phyloP scores from a whole-genome alignment of 2,888 invertebrate genomes.

The Stomorhina lunata region DNA sequence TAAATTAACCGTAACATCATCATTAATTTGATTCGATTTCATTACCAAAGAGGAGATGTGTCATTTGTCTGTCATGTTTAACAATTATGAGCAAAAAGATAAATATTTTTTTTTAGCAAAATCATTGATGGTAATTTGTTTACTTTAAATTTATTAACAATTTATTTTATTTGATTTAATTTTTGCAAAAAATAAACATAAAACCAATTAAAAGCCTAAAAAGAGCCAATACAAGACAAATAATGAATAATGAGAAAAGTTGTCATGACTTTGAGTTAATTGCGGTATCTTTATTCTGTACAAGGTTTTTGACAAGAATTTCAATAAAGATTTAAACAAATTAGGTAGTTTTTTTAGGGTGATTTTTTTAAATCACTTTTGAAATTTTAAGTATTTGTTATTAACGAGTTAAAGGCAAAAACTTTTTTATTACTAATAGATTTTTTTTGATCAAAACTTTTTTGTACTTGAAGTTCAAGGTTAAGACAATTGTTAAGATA shows the following conservation, averaged over 20 bases:
- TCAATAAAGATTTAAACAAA: not conserved
- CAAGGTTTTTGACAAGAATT: not conserved
- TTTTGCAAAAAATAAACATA: too few relatives aligned
- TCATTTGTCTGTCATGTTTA: slow-evolving; percentile 10
- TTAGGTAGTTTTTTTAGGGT: not conserved
- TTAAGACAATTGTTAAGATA: too few relatives aligned
- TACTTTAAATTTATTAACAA: not conserved
- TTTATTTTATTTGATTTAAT: not conserved
- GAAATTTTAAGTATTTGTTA: not conserved
- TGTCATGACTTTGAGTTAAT: not conserved
- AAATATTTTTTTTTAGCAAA: slow-evolving; percentile 7
- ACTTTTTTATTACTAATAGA: not conserved
- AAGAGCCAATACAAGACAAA: not conserved
- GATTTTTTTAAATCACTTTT: not conserved
- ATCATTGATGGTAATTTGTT: not conserved
- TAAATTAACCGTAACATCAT: not conserved
- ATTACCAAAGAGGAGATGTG: not conserved
- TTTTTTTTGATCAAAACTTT: too few relatives aligned
- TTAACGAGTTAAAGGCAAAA: not conserved
- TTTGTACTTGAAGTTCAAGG: not conserved
- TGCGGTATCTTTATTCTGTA: not conserved
- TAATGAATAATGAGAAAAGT: not conserved
- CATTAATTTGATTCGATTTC: too few relatives aligned
- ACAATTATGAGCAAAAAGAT: not conserved
- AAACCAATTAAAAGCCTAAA: not conserved